Evolutionary conservation across 2,888 invertebrate species (phyloP).

Genomic region (Cistogaster globosa): DNA sequence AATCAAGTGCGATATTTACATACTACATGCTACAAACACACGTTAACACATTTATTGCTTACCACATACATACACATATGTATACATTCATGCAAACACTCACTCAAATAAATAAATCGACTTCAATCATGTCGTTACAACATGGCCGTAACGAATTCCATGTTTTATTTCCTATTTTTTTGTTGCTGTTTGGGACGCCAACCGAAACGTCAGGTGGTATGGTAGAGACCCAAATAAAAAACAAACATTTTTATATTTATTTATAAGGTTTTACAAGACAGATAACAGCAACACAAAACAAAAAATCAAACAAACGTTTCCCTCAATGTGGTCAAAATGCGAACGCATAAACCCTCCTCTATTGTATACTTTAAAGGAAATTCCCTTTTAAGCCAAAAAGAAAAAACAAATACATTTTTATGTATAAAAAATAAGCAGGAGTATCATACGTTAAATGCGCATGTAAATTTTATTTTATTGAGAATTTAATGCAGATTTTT

Average conservation of each 20-base stretch:
- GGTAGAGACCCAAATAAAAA: constrained; percentile 38
- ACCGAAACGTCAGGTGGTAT: constrained; percentile 65
- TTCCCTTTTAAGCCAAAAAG: constrained; percentile 13
- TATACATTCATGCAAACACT: background rate
- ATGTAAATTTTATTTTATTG: constrained; percentile 68
- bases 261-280: constrained; percentile 60
- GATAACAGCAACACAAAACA: constrained; percentile 57
- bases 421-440: background rate
- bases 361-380: constrained; percentile 36
- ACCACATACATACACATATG: background rate
- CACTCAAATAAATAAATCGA: constrained; percentile 19
- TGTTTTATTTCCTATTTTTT: constrained; percentile 27
- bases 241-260: constrained; percentile 56
- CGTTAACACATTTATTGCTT: too few relatives aligned
- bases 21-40: constrained; percentile 25
- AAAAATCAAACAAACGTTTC: constrained; percentile 21
- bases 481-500: constrained; percentile 47
- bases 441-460: constrained; percentile 60
- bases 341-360: background rate
- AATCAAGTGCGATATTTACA: constrained; percentile 69
- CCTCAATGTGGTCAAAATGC: constrained; percentile 27
- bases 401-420: background rate
- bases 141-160: constrained; percentile 65
- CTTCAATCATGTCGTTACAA: constrained; percentile 56
- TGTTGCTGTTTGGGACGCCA: constrained; percentile 56